Base-by-base conservation (phyloP, 2,113 vertebrate genomes). In the Hemiscyllium ocellatum region DNA sequence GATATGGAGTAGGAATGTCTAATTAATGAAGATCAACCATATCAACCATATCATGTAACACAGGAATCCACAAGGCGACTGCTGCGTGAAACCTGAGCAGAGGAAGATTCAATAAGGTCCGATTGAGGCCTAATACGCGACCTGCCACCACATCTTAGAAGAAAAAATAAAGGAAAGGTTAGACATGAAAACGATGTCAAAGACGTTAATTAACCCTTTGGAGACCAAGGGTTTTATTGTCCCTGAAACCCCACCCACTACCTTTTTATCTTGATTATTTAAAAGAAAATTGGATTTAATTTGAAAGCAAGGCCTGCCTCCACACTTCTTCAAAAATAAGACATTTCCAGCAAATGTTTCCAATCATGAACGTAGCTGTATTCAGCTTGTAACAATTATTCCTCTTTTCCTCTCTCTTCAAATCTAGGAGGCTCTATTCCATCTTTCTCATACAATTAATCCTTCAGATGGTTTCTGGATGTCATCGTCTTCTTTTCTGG, bases 11-110 rank as follows among this genome's bases (percentile, higher is more conserved):
- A 52, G 68, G 94, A 72, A 72, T 70, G 68, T 17, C 94, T 95
- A 95, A 95, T 76, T 95, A 95, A 72, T 70, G 94, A 26, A 72
- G 94, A 70, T 47, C 94, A 72, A 95, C 47, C 33, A 76, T 95
- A 95, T 95, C 94, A 95, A 95, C 94, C 94, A 15, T 95, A 95
- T 95, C 94, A 95, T 47, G 22, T 95, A 95, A 95, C 94, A 52
- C 68, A 70, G n/a, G 26, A 72, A 47, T 95, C 94, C 33, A 70
- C 94, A 47, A 70, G 69, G 69, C 69, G 68, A 50, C 52, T 17
- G 69, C 94, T 72, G 22, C 26, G 68, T 95, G 94, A 95, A 95
- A 95, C 42, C 68, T 19, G 94, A 95, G 68, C 68, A 72, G 94
- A 95, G 6, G 94, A 95, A 72, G 94, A 95, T 76, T 95, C 94